Evolutionary conservation across 2,113 vertebrate species (phyloP), one percentile per base, ranked within the genome.

Genomic region (Prunella himalayana): DNA sequence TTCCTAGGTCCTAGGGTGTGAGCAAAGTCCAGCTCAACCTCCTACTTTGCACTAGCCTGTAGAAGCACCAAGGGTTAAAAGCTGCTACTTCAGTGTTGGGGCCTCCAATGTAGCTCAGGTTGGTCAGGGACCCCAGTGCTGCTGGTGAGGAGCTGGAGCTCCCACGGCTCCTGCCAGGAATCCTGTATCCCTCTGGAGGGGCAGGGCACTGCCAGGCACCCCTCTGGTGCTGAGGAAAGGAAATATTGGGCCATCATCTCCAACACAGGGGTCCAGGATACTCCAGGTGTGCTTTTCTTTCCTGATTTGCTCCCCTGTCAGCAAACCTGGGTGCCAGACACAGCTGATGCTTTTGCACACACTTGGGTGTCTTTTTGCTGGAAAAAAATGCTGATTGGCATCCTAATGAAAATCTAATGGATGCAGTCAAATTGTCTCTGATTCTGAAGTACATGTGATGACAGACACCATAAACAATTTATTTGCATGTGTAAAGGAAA

Each of bases 401-500:
- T 90, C 44, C 41, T 60, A 70, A 76, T 51, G 57, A 88, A 90
- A 85, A 80, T 44, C 56, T 82, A 54, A 72, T 33, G 39, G 35
- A 88, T 76, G 18, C 17, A 69, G 78, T 68, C 44, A 65, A 65
- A 61, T 53, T 56, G 33, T 68, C 23, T 65, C 41, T 88, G 86
- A 56, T 92, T 59, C 72, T 56, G 50, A 76, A 77, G 54, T 56
- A 37, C 24, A 8, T 13, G 28, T 73, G 53, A 73, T 93, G 72
- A 78, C 54, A 85, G 41, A 65, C 5, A 21, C 25, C 47, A 37
- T 47, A 84, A 82, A 78, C 18, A 50, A 57, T 31, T 86, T 49
- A 49, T 85, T 89, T 95, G 59, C 11, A 47, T 33, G 7, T 56
- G 8, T 83, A 54, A 89, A 66, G 44, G 49, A 91, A 89, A 63